Evolutionary conservation across 2,113 vertebrate species (phyloP), one percentile per base, ranked within the genome.

Genomic region (Gasterosteus nipponicus): DNA sequence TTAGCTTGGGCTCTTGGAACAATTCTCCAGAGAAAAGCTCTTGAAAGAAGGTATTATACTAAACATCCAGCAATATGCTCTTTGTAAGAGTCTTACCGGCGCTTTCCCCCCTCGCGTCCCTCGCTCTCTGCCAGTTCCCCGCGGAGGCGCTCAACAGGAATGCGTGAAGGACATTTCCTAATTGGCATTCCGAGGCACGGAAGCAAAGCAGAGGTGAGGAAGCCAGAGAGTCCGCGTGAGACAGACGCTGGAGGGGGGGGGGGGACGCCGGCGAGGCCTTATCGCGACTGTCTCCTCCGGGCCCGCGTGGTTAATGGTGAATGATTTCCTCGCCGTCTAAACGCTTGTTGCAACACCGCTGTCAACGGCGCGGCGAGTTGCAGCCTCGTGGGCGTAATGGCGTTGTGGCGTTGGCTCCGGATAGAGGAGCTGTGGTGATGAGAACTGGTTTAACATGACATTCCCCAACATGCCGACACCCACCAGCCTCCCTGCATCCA

Each of bases 41-140:
- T 91, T 92, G 83, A 91, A 92, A 91, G 79, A 81, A 31, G 68
- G 86, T 69, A 79, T 91, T 88, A 90, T 75, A 80, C 86, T 82
- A 91, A 89, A 91, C 88, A 91, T 81, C 78, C 85, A 74, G 61
- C 79, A 78, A 90, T 86, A 87, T 73, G 77, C 69, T 87, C 87
- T 92, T 90, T 91, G 86, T 91, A 82, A 87, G 81, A 85, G 88
- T 87, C 87, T 90, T 87, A 89, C 54, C 67, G 63, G 56, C 81
- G 86, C 84, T 86, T 5, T 33, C 5, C 80, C 77, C 75, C 77
- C 81, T 89, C 89, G 78, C 78, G 62, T 59, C 79, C 85, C 85
- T 78, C 77, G 61, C 54, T 77, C 41, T n/a, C 16, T 7, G 72
- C 62, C 68, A 38, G 65, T 44, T 86, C 87, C 54, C 81, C 8